phyloP scores from a whole-genome alignment of 2,888 invertebrate species.

The Eristalinus aeneus region DNA sequence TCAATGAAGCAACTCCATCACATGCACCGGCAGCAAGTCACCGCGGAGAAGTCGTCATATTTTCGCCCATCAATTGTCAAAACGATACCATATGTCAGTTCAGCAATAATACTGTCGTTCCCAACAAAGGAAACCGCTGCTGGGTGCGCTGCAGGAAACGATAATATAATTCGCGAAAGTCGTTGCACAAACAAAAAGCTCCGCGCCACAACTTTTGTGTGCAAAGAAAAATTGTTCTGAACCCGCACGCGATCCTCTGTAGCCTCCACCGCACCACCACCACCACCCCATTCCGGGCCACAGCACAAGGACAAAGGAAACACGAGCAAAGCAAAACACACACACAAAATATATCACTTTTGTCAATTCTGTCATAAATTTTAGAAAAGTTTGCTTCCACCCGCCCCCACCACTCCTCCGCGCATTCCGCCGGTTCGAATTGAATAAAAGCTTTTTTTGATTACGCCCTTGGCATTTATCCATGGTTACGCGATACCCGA shows the following conservation, averaged over 20 bases:
- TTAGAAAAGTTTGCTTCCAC: conserved; percentile 39
- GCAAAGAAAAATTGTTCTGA: conserved; percentile 6
- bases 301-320: conserved; percentile 6
- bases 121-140: not conserved
- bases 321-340: conserved; percentile 10
- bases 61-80: not conserved
- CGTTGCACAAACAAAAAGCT: conserved; percentile 27
- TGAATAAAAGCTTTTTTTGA: conserved; percentile 67
- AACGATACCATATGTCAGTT: not conserved
- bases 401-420: not conserved
- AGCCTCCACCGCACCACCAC: too few species aligned
- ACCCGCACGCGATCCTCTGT: conserved; percentile 50
- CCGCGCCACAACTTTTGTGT: not conserved
- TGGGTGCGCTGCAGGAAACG: conserved; percentile 27
- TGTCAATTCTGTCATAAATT: conserved; percentile 68
- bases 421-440: not conserved
- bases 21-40: not conserved
- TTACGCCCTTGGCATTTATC: conserved; percentile 71
- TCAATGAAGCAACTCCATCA: not conserved
- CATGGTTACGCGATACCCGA: conserved; percentile 65
- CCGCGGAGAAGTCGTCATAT: not conserved
- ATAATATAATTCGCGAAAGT: conserved; percentile 36
- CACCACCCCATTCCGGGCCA: not conserved
- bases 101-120: not conserved
- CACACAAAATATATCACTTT: conserved; percentile 52